phyloP scores from a whole-genome alignment of 1,140 invertebrate species.

The Lasioglossum baleicum region DNA sequence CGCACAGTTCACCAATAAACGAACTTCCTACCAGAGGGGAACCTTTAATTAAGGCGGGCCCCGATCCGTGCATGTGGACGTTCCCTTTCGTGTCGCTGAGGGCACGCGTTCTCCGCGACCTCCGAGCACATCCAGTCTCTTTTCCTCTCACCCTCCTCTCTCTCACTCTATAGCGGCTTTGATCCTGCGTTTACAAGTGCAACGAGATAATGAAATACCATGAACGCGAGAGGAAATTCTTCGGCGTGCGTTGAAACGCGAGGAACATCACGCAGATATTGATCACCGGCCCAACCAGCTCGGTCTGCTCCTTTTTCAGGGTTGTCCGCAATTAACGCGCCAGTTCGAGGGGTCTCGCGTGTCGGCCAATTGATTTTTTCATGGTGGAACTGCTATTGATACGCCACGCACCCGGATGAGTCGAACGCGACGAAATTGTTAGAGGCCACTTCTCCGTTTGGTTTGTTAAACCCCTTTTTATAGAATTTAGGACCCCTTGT shows the following conservation, averaged over 20 bases:
- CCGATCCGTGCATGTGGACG: slow-evolving; percentile 28
- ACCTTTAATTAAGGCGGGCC: slow-evolving; percentile 54
- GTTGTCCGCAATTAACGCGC: neutral
- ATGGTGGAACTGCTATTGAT: neutral
- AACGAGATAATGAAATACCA: slow-evolving; percentile 44
- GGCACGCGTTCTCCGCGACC: slow-evolving; percentile 36
- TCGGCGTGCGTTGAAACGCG: slow-evolving; percentile 12
- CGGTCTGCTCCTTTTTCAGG: neutral
- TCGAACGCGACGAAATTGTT: too few species aligned
- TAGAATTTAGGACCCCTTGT: too few species aligned
- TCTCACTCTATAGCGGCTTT: neutral
- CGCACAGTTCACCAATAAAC: slow-evolving; percentile 38
- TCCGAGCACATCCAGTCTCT: neutral
- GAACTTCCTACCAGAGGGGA: slow-evolving; percentile 41
- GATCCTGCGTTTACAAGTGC: slow-evolving; percentile 22
- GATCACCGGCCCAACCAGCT: slow-evolving; percentile 16
- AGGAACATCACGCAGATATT: slow-evolving; percentile 24
- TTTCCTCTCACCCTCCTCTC: too few species aligned
- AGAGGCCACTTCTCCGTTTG: too few species aligned
- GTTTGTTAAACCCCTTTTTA: too few species aligned
- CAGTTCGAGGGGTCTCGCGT: neutral
- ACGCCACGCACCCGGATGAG: neutral
- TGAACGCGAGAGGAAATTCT: slow-evolving; percentile 11
- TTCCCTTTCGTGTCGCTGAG: slow-evolving; percentile 32
- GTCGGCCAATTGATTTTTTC: slow-evolving; percentile 23